A percentile compares a stretch with the other conserved stretches of the same genome.
These are phyloP conservation scores for Torymus texanus DNA, from an alignment of 2,888 invertebrate species.

Conservation along the genomic window DNA sequence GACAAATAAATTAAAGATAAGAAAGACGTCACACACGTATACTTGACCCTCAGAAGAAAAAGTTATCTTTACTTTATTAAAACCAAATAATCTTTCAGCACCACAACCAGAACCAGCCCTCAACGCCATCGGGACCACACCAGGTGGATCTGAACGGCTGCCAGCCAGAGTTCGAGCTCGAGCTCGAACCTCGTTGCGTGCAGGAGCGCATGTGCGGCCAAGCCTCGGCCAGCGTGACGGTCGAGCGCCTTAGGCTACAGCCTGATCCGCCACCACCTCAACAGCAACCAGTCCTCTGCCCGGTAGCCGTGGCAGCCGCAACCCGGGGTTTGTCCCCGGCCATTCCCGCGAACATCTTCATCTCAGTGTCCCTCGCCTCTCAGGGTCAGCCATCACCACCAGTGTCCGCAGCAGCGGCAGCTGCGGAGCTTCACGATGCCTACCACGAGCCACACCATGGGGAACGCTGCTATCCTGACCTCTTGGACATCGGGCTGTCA, in stretches of 20 bases:
- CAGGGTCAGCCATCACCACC: neutral
- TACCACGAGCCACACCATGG: conserved; percentile 30
- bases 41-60: no score
- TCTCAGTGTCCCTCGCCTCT: conserved; percentile 73
- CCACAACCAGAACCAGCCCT: conserved; percentile 2
- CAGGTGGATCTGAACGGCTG: conserved; percentile 55
- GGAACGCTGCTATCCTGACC: conserved; percentile 86
- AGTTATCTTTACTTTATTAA: no score
- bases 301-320: conserved; percentile 59
- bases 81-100: neutral
- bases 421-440: neutral
- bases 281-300: conserved; percentile 24
- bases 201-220: conserved; percentile 61
- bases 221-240: conserved; percentile 76
- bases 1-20: no score
- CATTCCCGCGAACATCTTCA: conserved; percentile 87
- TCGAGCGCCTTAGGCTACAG: conserved; percentile 72
- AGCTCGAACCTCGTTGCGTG: conserved; percentile 30
- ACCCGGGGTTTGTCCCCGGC: conserved; percentile 63
- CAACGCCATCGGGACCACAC: neutral
- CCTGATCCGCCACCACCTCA: conserved; percentile 56
- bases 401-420: neutral
- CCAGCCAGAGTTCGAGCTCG: conserved; percentile 57
- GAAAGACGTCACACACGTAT: no score
- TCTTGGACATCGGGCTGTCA: conserved; percentile 79